Evolutionary conservation across 2,888 invertebrate species (phyloP).

Genomic region (Dynastes maya): DNA sequence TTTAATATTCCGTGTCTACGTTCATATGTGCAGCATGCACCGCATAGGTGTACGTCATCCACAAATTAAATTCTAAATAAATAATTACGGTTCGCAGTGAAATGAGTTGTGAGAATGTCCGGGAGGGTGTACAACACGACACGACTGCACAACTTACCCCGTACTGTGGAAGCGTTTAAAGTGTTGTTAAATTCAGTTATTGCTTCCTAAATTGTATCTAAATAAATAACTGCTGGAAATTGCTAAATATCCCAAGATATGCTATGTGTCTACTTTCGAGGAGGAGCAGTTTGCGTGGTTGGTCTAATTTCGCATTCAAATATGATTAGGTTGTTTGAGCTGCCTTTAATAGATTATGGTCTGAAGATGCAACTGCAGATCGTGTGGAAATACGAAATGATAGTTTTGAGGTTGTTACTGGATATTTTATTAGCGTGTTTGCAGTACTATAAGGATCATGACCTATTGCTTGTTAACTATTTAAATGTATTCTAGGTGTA

Average conservation of each 20-base stretch:
- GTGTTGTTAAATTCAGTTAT: conserved; percentile 43
- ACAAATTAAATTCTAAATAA: conserved; percentile 37
- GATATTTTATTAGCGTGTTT: too few species aligned
- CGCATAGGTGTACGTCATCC: neutral
- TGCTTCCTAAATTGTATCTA: conserved; percentile 30
- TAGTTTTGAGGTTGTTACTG: too few species aligned
- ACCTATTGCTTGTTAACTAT: too few species aligned
- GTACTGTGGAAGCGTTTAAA: conserved; percentile 24
- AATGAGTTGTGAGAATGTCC: conserved; percentile 15
- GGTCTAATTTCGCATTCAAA: neutral
- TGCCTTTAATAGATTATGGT: conserved; percentile 7
- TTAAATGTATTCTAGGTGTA: too few species aligned
- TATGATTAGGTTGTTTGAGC: conserved; percentile 7
- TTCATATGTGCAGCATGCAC: too few species aligned
- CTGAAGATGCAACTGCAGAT: neutral
- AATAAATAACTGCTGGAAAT: conserved; percentile 26
- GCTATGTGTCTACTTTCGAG: too few species aligned
- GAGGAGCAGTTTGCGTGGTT: too few species aligned
- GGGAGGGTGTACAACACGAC: neutral
- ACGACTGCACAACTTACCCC: neutral
- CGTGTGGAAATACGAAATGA: neutral
- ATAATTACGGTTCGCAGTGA: conserved; percentile 6
- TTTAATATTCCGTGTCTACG: too few species aligned
- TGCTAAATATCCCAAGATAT: conserved; percentile 9
- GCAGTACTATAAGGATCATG: too few species aligned